phyloP scores from a whole-genome alignment of 2,888 invertebrate genomes.

The Conus canariensis region DNA sequence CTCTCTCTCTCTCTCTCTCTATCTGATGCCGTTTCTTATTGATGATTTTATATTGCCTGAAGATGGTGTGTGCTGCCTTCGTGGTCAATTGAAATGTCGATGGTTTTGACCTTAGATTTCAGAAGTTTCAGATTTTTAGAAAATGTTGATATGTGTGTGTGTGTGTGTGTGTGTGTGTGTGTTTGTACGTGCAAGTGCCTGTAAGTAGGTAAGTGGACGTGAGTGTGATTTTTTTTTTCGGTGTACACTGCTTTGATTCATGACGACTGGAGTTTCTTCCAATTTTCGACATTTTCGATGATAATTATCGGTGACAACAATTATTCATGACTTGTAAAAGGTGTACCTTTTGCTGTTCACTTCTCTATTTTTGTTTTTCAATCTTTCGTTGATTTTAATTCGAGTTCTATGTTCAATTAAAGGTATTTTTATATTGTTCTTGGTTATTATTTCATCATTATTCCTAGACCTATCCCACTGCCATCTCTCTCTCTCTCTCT shows the following conservation, averaged over 20 bases:
- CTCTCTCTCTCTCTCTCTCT: no score
- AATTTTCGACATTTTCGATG: not conserved
- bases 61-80: no score
- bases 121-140: no score
- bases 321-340: not conserved
- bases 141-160: not conserved
- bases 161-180: slow-evolving; percentile 1
- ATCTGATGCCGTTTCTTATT: no score
- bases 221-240: not conserved
- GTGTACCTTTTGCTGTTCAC: no score
- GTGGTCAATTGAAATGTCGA: no score
- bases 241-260: slow-evolving; percentile 7
- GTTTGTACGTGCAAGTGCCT: not conserved
- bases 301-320: not conserved
- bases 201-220: not conserved
- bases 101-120: no score
- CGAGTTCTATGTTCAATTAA: not conserved
- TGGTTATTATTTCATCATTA: not conserved
- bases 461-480: no score
- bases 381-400: not conserved
- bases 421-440: slow-evolving; percentile 20
- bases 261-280: not conserved
- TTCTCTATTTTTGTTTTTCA: not conserved
- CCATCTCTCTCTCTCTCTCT: no score
- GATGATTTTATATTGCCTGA: no score